Percentiles rank a stretch among this genome's conserved stretches.
Evolutionary conservation across 2,113 vertebrate species (phyloP).

Genomic region (Alexandromys fortis): DNA sequence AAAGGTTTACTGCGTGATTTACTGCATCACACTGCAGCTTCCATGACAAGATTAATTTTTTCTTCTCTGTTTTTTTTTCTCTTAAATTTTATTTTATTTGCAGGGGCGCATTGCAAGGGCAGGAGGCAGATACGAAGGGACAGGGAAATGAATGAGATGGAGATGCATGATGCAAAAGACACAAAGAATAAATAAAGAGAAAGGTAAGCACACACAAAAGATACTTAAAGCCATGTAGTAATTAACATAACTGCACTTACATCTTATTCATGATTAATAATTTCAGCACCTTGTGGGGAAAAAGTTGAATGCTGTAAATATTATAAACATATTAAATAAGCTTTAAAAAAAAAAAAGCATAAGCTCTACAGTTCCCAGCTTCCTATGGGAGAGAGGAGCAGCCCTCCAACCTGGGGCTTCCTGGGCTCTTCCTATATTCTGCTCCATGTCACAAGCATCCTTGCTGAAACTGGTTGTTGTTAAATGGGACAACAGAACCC

Average conservation of each 20-base stretch:
- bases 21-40: background rate
- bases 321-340: slow-evolving; percentile 92
- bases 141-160: background rate
- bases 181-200: background rate
- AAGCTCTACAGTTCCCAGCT: background rate
- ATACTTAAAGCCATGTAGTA: slow-evolving; percentile 83
- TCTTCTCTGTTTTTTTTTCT: background rate
- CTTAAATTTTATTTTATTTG: background rate
- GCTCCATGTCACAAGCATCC: background rate
- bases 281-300: slow-evolving; percentile 87
- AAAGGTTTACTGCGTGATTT: background rate
- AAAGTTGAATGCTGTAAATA: slow-evolving; percentile 88
- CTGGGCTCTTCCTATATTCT: background rate
- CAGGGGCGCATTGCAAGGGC: background rate
- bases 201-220: slow-evolving; percentile 45
- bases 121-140: background rate
- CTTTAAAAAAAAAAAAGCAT: slow-evolving; percentile 71
- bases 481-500: background rate
- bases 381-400: background rate
- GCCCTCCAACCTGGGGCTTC: background rate
- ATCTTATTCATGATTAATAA: slow-evolving; percentile 87
- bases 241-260: slow-evolving; percentile 89
- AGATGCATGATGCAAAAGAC: background rate
- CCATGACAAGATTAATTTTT: background rate
- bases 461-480: background rate